Evolutionary conservation across 2,797 vertebrate species (phyloP), one percentile per base, ranked within the genome.

Genomic region (Sciurus vulgaris): DNA sequence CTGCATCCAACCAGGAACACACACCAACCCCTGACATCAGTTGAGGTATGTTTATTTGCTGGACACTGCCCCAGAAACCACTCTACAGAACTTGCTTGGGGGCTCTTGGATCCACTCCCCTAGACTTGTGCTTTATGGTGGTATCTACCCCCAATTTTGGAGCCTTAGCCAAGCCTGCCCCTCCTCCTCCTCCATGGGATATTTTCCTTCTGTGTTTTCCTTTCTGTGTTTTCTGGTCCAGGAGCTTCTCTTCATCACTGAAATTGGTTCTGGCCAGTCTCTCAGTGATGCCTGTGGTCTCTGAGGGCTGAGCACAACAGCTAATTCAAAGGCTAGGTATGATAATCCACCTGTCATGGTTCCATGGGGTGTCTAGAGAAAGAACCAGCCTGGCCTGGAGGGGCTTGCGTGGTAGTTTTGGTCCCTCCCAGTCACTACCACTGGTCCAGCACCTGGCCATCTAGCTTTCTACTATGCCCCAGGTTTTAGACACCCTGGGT

Each of bases 161-260:
- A 24, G 12, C 12, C 22, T 14, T 7, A 44, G 59, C 61, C 63
- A 13, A 63, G 49, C 24, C 49, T 28, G 28, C 20, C 47, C 15
- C 13, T 61, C 35, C 3, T 28, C n/a, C 9, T 51, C 15, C 22
- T 20, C n/a, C n/a, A 2, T 3, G 5, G 0, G 1, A 41, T 10
- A 51, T 4, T 1, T 26, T 65, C 59, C 35, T 74, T 30, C 44
- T 3, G 4, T 4, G 13, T 8, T 51, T 28, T 38, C 8, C 38
- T 38, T 38, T 38, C 38, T 38, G 38, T 38, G 38, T 38, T 38
- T 38, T 22, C 2, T 20, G 28, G 56, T 35, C 35, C 17, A 59
- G 3, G 65, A 61, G 20, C 26, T n/a, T n/a, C 13, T 24, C n/a
- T 59, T 59, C 35, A n/a, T 17, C 6, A 12, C 17, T 18, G 44